A percentile compares a stretch with the other conserved stretches of the same genome.
Evolutionary conservation across 2,797 vertebrate genomes (phyloP).

Genomic region (Poeciliopsis gracilis): DNA sequence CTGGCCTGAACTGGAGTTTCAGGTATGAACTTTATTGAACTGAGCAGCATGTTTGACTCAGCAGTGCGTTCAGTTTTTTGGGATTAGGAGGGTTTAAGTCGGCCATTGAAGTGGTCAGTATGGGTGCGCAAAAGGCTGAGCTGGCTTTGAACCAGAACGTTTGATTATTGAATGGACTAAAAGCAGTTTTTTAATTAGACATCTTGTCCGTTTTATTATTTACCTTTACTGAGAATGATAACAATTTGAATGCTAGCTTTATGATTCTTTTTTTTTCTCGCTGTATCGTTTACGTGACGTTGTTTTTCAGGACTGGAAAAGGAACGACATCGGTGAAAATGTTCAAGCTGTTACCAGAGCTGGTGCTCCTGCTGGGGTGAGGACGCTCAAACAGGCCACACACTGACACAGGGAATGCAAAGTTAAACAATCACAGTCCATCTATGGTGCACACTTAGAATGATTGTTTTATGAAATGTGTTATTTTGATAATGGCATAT

Average conservation of each 20-base stretch:
- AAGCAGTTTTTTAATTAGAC: neutral
- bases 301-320: slow-evolving; percentile 18
- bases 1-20: slow-evolving; percentile 32
- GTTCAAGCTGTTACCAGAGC: slow-evolving; percentile 24
- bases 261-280: neutral
- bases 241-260: neutral
- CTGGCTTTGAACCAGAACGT: slow-evolving; percentile 18
- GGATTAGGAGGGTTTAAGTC: slow-evolving; percentile 63
- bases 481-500: neutral
- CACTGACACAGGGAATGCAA: neutral
- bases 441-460: neutral
- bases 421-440: neutral
- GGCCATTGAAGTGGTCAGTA: slow-evolving; percentile 51
- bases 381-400: slow-evolving; percentile 21
- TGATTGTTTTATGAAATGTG: neutral
- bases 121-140: slow-evolving; percentile 46
- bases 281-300: neutral
- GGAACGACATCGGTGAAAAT: slow-evolving; percentile 35
- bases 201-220: neutral
- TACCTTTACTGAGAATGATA: neutral
- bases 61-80: slow-evolving; percentile 37
- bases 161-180: slow-evolving; percentile 5
- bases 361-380: slow-evolving; percentile 68
- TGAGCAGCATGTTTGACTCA: slow-evolving; percentile 46
- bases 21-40: slow-evolving; percentile 52